Evolutionary conservation across 2,888 invertebrate species (phyloP).

Genomic region (Hesperia comma): DNA sequence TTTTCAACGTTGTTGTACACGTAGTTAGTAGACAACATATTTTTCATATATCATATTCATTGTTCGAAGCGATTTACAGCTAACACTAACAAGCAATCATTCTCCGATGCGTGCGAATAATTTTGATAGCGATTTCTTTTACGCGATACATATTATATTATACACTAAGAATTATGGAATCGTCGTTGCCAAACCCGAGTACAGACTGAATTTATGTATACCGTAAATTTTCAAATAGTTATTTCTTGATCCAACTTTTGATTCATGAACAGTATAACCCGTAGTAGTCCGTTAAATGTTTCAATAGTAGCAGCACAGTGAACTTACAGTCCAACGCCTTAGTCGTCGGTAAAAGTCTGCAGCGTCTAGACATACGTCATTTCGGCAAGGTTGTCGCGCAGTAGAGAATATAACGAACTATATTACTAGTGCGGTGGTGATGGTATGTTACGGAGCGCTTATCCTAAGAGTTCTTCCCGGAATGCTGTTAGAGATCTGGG

Average conservation of each 20-base stretch:
- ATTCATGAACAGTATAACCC: constrained; percentile 42
- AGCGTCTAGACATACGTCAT: not conserved
- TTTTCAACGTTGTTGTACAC: constrained; percentile 42
- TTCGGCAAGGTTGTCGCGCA: not conserved
- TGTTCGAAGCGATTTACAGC: constrained; percentile 34
- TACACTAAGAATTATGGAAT: constrained; percentile 59
- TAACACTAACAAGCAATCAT: constrained; percentile 22
- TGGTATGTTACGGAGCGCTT: too few species aligned
- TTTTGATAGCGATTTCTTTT: constrained; percentile 40
- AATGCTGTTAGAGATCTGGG: too few species aligned
- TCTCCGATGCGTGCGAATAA: constrained; percentile 21
- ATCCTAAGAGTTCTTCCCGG: too few species aligned
- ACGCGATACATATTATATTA: constrained; percentile 36
- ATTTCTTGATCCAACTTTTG: constrained; percentile 60
- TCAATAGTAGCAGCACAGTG: constrained; percentile 21
- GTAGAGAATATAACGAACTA: too few species aligned
- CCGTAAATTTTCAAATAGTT: constrained; percentile 65
- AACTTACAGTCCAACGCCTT: not conserved
- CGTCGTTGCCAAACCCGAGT: constrained; percentile 78
- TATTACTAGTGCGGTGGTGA: too few species aligned
- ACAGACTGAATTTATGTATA: constrained; percentile 81
- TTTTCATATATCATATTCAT: constrained; percentile 38
- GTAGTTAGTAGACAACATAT: constrained; percentile 39
- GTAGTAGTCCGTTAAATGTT: constrained; percentile 33
- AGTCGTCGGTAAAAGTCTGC: not conserved